Evolutionary conservation across 2,797 vertebrate genomes (phyloP).

Genomic region (Trachurus trachurus): DNA sequence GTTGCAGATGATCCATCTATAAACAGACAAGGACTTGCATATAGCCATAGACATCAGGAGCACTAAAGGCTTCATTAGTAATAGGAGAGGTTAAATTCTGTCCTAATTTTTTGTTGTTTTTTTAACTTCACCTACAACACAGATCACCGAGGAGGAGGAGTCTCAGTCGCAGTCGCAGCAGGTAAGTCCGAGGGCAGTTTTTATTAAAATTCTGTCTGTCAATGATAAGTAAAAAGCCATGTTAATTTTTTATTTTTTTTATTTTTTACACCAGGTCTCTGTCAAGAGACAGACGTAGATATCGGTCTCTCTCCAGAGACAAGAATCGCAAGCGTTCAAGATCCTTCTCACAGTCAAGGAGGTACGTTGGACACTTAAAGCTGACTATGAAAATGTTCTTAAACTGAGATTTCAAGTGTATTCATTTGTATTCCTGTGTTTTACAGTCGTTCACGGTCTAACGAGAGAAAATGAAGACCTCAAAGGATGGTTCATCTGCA

Average conservation of each 20-base stretch:
- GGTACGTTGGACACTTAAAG: conserved; percentile 78
- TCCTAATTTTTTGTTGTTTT: conserved; percentile 49
- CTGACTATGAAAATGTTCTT: background rate
- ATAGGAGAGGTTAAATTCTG: conserved; percentile 18
- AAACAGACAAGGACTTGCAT: conserved; percentile 43
- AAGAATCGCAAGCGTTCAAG: conserved; percentile 95
- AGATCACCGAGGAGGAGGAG: conserved; percentile 96
- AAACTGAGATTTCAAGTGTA: background rate
- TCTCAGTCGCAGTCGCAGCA: conserved; percentile 96
- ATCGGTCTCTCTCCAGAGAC: conserved; percentile 94
- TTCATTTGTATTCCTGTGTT: conserved; percentile 31
- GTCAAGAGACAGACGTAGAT: conserved; percentile 95
- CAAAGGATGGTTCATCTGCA: conserved; percentile 29
- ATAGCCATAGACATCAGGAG: conserved; percentile 59
- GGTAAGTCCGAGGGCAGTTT: conserved; percentile 80
- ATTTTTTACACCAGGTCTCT: conserved; percentile 86
- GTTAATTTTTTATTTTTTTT: background rate
- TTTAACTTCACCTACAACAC: conserved; percentile 55
- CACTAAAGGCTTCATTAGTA: conserved; percentile 54
- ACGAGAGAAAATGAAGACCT: conserved; percentile 90
- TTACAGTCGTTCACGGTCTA: conserved; percentile 93
- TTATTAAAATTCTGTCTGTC: background rate
- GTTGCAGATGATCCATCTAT: conserved; percentile 55
- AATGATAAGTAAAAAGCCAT: background rate
- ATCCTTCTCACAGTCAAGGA: conserved; percentile 96